Conservation (phyloP, 2,888 invertebrate genomes). For the Fabriciana adippe region DNA sequence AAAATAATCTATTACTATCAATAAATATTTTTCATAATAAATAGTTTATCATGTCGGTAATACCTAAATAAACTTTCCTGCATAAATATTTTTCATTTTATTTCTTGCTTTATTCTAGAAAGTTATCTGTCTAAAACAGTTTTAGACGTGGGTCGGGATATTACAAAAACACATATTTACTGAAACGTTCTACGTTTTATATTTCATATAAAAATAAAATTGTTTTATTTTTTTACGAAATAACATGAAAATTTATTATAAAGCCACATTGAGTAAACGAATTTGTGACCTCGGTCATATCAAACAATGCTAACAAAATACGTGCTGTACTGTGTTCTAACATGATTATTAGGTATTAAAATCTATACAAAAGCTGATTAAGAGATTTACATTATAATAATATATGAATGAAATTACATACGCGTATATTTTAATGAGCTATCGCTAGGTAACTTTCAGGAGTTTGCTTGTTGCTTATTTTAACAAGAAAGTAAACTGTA, state of each 20-base stretch:
- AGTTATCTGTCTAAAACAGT: conserved; percentile 16
- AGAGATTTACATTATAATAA: conserved; percentile 3
- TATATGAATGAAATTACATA: neutral
- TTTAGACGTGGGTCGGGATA: conserved; percentile 9
- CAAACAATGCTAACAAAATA: no score
- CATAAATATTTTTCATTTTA: neutral
- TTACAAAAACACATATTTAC: conserved; percentile 2
- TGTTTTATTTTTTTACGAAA: no score
- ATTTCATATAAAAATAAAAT: neutral
- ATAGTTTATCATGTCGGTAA: neutral
- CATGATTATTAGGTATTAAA: no score
- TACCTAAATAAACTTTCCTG: neutral
- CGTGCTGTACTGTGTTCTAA: no score
- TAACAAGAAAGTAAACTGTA: neutral
- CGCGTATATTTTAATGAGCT: conserved; percentile 1
- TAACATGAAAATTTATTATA: no score
- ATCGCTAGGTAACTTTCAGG: conserved; percentile 1
- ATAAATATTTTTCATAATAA: neutral
- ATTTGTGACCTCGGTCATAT: no score
- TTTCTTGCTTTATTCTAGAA: conserved; percentile 5
- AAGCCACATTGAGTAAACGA: no score
- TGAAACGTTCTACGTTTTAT: conserved; percentile 1
- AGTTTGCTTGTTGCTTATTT: conserved; percentile 12
- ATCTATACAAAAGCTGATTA: conserved; percentile 1
- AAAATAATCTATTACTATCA: neutral